Conservation (phyloP, 2,797 vertebrate species). For the Mormyrus hasselquistii region DNA sequence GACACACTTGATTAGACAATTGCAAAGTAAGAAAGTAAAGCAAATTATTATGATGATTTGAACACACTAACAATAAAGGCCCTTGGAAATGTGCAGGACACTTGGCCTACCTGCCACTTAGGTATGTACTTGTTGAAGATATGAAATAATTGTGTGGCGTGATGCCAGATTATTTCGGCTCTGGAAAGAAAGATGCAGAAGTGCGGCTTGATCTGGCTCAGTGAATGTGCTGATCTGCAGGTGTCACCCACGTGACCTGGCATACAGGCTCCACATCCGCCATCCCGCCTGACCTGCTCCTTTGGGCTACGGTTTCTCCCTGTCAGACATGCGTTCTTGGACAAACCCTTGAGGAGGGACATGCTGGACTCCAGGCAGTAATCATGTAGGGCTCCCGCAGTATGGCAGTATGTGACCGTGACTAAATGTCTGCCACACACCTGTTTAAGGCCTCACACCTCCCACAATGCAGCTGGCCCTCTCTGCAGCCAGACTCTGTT, state of each 20-base stretch:
- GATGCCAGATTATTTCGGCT: neutral
- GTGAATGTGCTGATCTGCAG: neutral
- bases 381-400: neutral
- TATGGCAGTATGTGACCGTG: neutral
- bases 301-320: neutral
- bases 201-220: neutral
- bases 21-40: neutral
- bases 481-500: slow-evolving; percentile 51
- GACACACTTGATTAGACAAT: neutral
- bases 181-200: neutral
- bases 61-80: neutral
- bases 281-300: neutral
- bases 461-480: slow-evolving; percentile 58
- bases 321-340: neutral
- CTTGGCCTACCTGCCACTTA: neutral
- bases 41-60: neutral
- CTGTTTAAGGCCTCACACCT: slow-evolving; percentile 39
- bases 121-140: neutral
- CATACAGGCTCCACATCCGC: neutral
- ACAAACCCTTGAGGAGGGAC: neutral
- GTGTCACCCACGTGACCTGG: neutral
- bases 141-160: neutral
- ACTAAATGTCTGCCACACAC: neutral
- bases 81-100: neutral
- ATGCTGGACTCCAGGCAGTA: neutral